Evolutionary conservation across 2,888 invertebrate species (phyloP).

Genomic region (Bimastos eiseni): DNA sequence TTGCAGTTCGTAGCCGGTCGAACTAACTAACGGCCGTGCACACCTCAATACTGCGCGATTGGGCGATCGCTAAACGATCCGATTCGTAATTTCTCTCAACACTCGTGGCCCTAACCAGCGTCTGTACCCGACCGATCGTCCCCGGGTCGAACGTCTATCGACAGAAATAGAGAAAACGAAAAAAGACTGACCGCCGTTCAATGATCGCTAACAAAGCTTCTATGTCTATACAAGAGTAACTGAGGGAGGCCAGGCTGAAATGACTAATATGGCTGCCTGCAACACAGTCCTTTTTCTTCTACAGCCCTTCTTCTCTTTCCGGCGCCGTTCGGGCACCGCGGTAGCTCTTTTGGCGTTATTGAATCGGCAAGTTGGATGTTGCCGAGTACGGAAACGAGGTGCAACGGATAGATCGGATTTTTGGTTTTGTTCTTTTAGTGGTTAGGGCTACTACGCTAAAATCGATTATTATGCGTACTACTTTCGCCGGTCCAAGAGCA

Average conservation of each 20-base stretch:
- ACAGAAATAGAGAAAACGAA: neutral
- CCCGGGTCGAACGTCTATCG: neutral
- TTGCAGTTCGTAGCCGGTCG: neutral
- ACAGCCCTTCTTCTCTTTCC: neutral
- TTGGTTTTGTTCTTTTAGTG: slow-evolving; percentile 19
- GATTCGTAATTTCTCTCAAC: neutral
- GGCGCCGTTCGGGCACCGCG: neutral
- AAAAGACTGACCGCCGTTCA: neutral
- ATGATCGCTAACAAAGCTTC: neutral
- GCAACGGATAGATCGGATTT: slow-evolving; percentile 20
- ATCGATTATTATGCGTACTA: slow-evolving; percentile 17
- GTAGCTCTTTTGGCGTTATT: neutral
- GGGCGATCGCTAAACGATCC: neutral
- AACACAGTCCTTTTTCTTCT: neutral
- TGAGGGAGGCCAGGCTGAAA: slow-evolving; percentile 6
- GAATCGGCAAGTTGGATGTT: neutral
- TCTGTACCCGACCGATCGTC: neutral
- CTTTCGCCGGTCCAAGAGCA: neutral
- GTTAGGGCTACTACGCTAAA: neutral
- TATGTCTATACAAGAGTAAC: neutral
- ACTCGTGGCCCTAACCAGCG: neutral
- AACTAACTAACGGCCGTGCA: neutral
- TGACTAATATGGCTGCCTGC: slow-evolving; percentile 15
- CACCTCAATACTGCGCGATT: neutral
- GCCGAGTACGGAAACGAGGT: slow-evolving; percentile 14